Base-by-base conservation (phyloP, 2,888 invertebrate genomes). In the Ectemnius continuus region DNA sequence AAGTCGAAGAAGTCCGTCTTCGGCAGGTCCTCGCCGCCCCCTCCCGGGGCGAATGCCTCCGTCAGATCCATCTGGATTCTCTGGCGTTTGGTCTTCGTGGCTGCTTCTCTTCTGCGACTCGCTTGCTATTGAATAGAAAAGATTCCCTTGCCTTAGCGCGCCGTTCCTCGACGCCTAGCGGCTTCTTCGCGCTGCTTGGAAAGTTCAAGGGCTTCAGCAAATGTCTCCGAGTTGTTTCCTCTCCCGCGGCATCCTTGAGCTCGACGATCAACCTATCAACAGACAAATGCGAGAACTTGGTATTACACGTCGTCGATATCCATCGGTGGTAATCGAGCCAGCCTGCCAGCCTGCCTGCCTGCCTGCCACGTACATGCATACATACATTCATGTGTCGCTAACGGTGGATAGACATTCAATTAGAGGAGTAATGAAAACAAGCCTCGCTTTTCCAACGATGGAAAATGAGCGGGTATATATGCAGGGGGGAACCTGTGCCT, bases 1-100 rank as follows among this genome's bases (percentile, higher is more conserved):
- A 96, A 96, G 92, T 97, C 96, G 92, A 97, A 97, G 93, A 96
- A 96, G 92, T 96, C 96, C 84, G 96, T 95, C 92, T 96, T 96
- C 86, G 95, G 94, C 91, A 96, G 93, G 92, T 96, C 96, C 91
- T 96, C 88, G 57, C 84, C 84, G 63, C 85, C 85, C 67, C 86
- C 83, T 45, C 86, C 95, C 90, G 95, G 94, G 84, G 94, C 93
- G 91, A 94, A 94, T 85, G 94, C 93, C 93, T 96, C 95, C 92
- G 95, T 95, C 92, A 96, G 94, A 93, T 96, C 96, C 96, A 96
- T 96, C 75, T 52, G 56, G 63, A 26, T 66, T 57, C 16, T 60
- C 20, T 5, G 13, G 47, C 52, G 45, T 11, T 63, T 63, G 61
- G 78, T 77, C 77, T 65, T 80, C 77, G 79, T 71, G 67, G 58